phyloP scores from a whole-genome alignment of 2,797 vertebrate species.

The Rhadinocentrus ornatus region DNA sequence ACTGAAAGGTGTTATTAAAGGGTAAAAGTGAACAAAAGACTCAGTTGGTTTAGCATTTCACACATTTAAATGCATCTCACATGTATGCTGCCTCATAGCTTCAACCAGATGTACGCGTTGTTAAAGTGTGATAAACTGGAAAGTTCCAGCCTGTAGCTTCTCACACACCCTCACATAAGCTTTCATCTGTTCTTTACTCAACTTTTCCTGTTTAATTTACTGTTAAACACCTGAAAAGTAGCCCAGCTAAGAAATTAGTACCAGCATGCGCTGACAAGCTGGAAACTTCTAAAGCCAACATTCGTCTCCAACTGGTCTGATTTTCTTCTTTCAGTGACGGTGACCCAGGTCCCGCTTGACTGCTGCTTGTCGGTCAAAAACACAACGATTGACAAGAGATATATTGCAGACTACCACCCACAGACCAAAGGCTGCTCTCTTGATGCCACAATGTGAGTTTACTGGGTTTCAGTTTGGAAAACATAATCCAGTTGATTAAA shows the following conservation, averaged over 20 bases:
- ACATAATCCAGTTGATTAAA: neutral
- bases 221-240: neutral
- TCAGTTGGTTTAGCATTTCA: neutral
- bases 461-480: neutral
- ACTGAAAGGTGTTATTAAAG: neutral
- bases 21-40: neutral
- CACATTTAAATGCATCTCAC: neutral
- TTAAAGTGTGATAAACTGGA: neutral
- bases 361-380: conserved; percentile 53
- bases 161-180: neutral
- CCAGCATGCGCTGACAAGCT: no score
- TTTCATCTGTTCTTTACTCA: neutral
- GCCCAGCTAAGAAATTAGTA: no score
- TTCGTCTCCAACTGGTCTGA: neutral
- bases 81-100: no score
- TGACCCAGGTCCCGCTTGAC: conserved; percentile 36
- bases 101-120: neutral
- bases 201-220: neutral
- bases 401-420: neutral
- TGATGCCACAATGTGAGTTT: conserved; percentile 60
- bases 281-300: neutral
- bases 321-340: conserved; percentile 39
- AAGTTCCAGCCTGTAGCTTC: conserved; percentile 5
- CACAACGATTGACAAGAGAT: fast-evolving
- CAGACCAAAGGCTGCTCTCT: conserved; percentile 59